Evolutionary conservation across 2,888 invertebrate species (phyloP).

Genomic region (Cremastobaeus sp.): DNA sequence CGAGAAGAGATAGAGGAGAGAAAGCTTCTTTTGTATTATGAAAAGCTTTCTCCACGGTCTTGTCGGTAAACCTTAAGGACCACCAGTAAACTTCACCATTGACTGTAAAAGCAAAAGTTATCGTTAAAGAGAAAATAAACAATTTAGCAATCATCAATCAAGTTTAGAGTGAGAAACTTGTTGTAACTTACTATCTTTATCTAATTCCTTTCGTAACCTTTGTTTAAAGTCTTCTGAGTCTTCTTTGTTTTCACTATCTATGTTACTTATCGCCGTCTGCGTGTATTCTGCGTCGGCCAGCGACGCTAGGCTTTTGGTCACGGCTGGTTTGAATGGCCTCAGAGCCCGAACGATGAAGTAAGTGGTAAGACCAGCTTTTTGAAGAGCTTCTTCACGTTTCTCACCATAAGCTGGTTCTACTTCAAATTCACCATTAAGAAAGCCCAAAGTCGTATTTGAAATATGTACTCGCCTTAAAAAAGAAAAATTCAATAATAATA

Average conservation of each 20-base stretch:
- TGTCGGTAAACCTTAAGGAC: constrained; percentile 83
- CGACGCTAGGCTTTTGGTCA: constrained; percentile 73
- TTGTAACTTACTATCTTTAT: constrained; percentile 85
- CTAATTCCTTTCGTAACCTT: constrained; percentile 89
- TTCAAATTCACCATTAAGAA: constrained; percentile 93
- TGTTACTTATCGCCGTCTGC: constrained; percentile 66
- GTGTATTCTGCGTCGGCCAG: constrained; percentile 70
- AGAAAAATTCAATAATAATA: too few relatives aligned
- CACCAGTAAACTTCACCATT: constrained; percentile 82
- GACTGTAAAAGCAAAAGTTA: too few relatives aligned
- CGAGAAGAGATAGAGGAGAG: constrained; percentile 83
- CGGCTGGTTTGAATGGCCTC: constrained; percentile 82
- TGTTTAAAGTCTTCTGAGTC: constrained; percentile 90
- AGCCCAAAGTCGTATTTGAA: constrained; percentile 92
- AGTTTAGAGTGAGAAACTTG: too few relatives aligned
- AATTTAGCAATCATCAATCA: not conserved
- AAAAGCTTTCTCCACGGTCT: constrained; percentile 84
- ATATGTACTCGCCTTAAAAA: constrained; percentile 87
- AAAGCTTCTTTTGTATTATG: constrained; percentile 83
- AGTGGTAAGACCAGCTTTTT: constrained; percentile 93
- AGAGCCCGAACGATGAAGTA: constrained; percentile 93
- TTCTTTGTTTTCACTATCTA: constrained; percentile 70
- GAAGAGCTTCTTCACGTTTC: constrained; percentile 92
- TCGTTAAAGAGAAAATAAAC: too few relatives aligned
- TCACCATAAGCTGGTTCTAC: constrained; percentile 94